A percentile compares a stretch with the other conserved stretches of the same genome.
phyloP scores from a whole-genome alignment of 2,113 vertebrate genomes.

The Cochlearius cochlearius region DNA sequence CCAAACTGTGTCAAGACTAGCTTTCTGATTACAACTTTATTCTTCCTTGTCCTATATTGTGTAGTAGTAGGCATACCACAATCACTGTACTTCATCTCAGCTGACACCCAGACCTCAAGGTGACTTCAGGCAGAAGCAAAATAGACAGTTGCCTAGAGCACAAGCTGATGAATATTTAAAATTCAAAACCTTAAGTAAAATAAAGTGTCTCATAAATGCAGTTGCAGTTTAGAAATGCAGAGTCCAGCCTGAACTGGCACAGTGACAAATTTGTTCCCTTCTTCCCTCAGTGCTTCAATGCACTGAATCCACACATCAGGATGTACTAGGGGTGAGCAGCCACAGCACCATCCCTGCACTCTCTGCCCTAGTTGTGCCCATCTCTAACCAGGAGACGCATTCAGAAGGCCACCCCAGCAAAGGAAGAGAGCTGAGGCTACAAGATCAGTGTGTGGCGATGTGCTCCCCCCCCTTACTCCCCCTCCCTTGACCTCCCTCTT shows the following conservation, averaged over 20 bases:
- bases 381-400: background rate
- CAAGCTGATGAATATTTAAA: background rate
- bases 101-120: background rate
- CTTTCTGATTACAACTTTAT: background rate
- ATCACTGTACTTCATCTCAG: background rate
- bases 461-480: too few species aligned
- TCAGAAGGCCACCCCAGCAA: background rate
- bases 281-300: background rate
- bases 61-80: background rate
- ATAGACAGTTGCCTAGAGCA: background rate
- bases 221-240: background rate
- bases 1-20: background rate
- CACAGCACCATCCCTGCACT: background rate
- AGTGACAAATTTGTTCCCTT: background rate
- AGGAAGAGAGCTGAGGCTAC: background rate
- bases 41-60: background rate
- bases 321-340: background rate
- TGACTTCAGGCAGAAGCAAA: background rate
- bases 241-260: background rate
- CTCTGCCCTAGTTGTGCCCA: background rate
- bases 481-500: too few species aligned
- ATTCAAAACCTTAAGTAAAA: background rate
- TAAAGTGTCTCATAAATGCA: background rate
- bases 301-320: rapidly evolving
- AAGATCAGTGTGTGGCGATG: background rate